Base-by-base conservation (phyloP, 2,797 vertebrate species). In the Aplochiton taeniatus region DNA sequence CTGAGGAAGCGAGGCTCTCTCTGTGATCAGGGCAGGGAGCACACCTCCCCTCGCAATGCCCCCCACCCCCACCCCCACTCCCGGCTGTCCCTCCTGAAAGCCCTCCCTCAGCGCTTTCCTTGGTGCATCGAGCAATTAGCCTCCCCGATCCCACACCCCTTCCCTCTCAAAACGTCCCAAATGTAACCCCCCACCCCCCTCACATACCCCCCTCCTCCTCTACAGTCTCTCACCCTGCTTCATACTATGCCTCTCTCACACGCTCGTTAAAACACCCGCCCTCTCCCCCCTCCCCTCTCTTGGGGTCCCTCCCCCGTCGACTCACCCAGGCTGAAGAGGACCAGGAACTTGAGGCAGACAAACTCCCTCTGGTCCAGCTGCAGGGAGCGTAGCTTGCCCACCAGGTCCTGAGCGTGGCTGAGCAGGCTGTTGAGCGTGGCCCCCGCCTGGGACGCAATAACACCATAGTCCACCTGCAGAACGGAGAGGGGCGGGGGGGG, bases 361-460 rank as follows among this genome's bases (percentile, higher is more conserved):
- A 99, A 99, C 85, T 99, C 97, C 81, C 97, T 93, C 74, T 97
- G 95, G 85, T 99, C 97, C 55, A 99, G 92, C 91, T 98, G 97
- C 16, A 99, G 90, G 0, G 95, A 94, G 13, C 96, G 95, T 60
- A 99, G 94, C 82, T 96, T 98, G 75, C 89, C 90, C 88, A 98
- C 95, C 64, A 99, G 76, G 55, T 99, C 97, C 87, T 99, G 97
- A 16, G 97, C 95, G 0, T 97, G 97, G 83, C 94, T 94, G 92
- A 99, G 90, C 64, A 99, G 94, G 85, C 93, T 98, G 92, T 94
- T 97, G 86, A 99, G 95, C 3, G 97, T 96, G 80, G 93, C 92
- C 66, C 97, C 97, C 0, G 97, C 96, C 83, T 99, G 96, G 4
- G 97, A 96, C 7, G 92, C 95, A 50, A 99, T 95, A 72, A 97